A percentile compares a stretch with the other conserved stretches of the same genome.
These are phyloP conservation scores for Tokudaia muenninki DNA, from an alignment of 2,797 vertebrate genomes.

Conservation along the genomic window DNA sequence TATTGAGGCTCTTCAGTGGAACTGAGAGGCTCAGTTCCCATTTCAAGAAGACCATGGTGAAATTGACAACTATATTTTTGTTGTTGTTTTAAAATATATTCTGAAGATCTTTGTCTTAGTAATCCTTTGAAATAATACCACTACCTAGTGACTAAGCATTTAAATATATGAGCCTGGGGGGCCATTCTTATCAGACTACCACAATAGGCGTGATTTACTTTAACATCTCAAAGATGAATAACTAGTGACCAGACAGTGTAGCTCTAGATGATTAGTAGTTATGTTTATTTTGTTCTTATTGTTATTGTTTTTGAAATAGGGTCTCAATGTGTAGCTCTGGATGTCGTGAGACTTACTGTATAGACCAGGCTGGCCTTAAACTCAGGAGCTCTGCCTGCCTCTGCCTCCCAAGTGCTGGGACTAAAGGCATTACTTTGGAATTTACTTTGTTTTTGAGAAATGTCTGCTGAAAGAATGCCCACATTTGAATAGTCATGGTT, in stretches of 20 bases:
- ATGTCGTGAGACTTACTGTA: background rate
- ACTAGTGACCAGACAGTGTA: background rate
- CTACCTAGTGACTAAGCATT: background rate
- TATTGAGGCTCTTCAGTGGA: background rate
- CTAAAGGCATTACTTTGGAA: background rate
- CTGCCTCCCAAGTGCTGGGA: background rate
- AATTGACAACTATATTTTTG: background rate
- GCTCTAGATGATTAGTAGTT: background rate
- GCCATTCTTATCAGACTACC: background rate
- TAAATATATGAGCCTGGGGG: background rate
- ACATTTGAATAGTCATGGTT: background rate
- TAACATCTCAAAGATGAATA: background rate
- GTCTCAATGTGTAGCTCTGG: background rate
- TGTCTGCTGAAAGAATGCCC: background rate
- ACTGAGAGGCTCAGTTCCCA: background rate
- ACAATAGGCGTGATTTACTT: background rate
- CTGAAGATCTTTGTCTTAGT: background rate
- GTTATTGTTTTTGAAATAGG: background rate
- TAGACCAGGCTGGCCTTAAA: background rate
- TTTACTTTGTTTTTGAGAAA: slow-evolving; percentile 14
- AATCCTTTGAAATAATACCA: background rate
- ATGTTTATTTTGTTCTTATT: background rate
- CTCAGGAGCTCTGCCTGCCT: background rate
- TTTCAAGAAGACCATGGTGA: background rate
- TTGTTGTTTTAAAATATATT: background rate